Evolutionary conservation across 1,140 invertebrate genomes (phyloP), one percentile per base, ranked within the genome.

Genomic region (Ptiloglossa arizonensis): DNA sequence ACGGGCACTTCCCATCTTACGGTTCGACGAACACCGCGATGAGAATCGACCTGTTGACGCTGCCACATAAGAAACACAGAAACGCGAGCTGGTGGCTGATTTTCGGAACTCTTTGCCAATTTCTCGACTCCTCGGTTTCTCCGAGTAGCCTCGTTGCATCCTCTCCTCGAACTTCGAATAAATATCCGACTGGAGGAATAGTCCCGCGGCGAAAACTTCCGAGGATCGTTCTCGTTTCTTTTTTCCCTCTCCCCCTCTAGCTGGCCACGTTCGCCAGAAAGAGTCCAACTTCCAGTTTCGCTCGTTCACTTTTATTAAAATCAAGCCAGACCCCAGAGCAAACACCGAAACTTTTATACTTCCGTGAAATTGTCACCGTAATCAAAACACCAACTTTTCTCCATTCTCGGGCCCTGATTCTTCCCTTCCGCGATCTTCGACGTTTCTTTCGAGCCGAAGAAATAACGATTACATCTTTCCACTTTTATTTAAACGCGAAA

Each of bases 181-280:
- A 83, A 83, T 83, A 82, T 57, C 48, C 5, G 8, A 29, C 38
- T 6, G 13, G 17, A 13, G 48, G 19, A 38, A 64, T 79, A 71
- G 67, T 71, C 54, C 5, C 72, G 75, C 19, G n/a, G 68, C 35
- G 68, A 59, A 41, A 82, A 83, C 63, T 83, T 82, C 50, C 60
- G n/a, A 11, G 22, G 19, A 41, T 54, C 19, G 62, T 70, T 41
- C n/a, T 46, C 48, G 15, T 72, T n/a, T 63, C n/a, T 19, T 19
- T 41, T 22, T 57, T 64, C 50, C 32, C 19, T 46, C 4, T 5
- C 22, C 11, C 27, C 15, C 22, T 1, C n/a, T 19, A 15, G 35
- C 48, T 41, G 24, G 11, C 13, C 19, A 41, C 9, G 8, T 41
- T 60, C 27, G 44, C 11, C 9, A 1, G 35, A 32, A 50, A 77